Evolutionary conservation across 2,888 invertebrate genomes (phyloP).

Genomic region (Theristus sp.): DNA sequence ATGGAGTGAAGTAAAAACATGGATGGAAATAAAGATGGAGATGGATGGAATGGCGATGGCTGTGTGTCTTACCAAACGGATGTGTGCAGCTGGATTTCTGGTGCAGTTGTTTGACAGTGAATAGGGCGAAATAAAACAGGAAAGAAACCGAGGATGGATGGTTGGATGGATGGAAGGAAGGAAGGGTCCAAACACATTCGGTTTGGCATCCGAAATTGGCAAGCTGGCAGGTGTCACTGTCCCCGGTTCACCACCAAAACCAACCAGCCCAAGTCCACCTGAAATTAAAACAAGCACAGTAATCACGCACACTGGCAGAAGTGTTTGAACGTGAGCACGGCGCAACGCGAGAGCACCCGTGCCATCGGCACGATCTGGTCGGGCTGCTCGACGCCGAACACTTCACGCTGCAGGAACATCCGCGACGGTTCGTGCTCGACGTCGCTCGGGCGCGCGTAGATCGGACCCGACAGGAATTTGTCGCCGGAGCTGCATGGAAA

Average conservation of each 20-base stretch:
- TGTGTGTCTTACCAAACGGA: too few relatives aligned
- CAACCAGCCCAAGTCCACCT: too few relatives aligned
- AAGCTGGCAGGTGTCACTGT: too few relatives aligned
- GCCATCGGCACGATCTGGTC: constrained; percentile 77
- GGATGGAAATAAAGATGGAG: neutral
- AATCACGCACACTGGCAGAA: constrained; percentile 59
- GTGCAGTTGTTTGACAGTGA: neutral
- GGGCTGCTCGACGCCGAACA: constrained; percentile 33
- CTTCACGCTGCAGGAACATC: constrained; percentile 76
- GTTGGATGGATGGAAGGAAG: neutral
- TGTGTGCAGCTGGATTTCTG: too few relatives aligned
- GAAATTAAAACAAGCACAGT: neutral
- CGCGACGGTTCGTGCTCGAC: constrained; percentile 46
- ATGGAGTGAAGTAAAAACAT: neutral
- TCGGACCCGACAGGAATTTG: constrained; percentile 78
- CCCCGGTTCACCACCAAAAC: too few relatives aligned
- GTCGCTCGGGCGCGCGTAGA: constrained; percentile 71
- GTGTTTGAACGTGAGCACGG: constrained; percentile 70
- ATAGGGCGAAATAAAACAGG: neutral
- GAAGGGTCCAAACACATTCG: neutral
- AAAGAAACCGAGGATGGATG: neutral
- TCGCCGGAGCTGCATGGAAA: constrained; percentile 45
- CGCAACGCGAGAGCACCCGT: constrained; percentile 73
- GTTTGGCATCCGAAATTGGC: too few relatives aligned
- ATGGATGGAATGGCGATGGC: too few relatives aligned